Base-by-base conservation (phyloP, 2,113 vertebrate genomes). In the Sciurus niger region DNA sequence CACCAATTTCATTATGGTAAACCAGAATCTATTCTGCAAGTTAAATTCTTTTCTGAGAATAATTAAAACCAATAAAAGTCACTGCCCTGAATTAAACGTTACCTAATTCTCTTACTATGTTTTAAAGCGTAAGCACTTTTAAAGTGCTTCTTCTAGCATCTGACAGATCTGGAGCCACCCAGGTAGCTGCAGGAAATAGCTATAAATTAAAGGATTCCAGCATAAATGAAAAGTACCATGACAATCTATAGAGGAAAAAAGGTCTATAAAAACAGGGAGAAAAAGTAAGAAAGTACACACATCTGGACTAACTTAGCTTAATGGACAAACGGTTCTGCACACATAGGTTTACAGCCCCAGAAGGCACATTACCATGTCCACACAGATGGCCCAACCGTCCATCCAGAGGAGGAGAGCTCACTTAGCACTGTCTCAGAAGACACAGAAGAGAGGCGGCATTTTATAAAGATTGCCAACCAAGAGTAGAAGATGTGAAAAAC, bases 281-380 rank as follows among this genome's bases (percentile, higher is more conserved):
- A 25, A 18, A 94, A 90, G 67, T 17, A 94, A 93, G 67, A 84
- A 90, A 94, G 43, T 3, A 46, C 53, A 93, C 43, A 82, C 70
- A 87, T 79, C 40, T 51, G 11, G 43, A 60, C 37, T 25, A 86
- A 74, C n/a, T 72, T 72, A 80, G 77, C 85, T 84, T 60, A 53
- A 85, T 32, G 79, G 73, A 43, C 67, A 96, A 80, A 93, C 6
- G 14, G 55, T 65, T 82, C 80, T 63, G 32, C 12, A 83, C 6
- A 28, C 25, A 48, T 2, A 87, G 74, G 43, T 80, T 92, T 95
- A 93, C 2, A 86, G 76, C 58, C 73, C 48, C 25, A 1, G 37
- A n/a, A 65, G 43, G 60, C 43, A 58, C 24, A 72, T 28, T 25
- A 32, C 20, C 7, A 14, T 28, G 34, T 88, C 48, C 48, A 87